Evolutionary conservation across 2,888 invertebrate genomes (phyloP), one percentile per base, ranked within the genome.

Genomic region (Acanthosoma haemorrhoidale): DNA sequence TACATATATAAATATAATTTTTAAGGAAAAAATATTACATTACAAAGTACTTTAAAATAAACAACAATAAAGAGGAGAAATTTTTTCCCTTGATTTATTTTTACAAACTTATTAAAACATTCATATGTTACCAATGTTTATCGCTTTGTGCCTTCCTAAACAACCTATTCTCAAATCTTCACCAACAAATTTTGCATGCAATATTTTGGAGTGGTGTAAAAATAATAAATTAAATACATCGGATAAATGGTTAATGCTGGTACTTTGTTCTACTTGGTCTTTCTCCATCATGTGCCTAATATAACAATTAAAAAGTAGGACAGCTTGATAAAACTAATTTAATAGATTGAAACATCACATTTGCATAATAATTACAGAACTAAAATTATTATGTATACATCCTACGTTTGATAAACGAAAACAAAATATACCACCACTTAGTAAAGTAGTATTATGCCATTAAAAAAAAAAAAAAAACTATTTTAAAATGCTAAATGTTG

Each of bases 1-100:
- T 51, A 51, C 29, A 25, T n/a, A 25, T 51, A 25, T 51, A 51
- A 51, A 51, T 51, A 51, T 51, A 51, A 51, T 51, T 51, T n/a
- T 51, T n/a, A 51, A 51, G 25, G n/a, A 29, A 51, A n/a, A 43
- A 51, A 4, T 25, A 51, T 32, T 6, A 32, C 32, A 51, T 25
- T 25, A 51, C 25, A 51, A 18, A 4, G 13, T 13, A 51, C 51
- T 25, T n/a, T 25, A 51, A 32, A 51, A 51, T n/a, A n/a, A 51
- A 25, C 21, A 51, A 51, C n/a, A 51, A 25, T 25, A 51, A 51
- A 51, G 51, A 51, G 51, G 29, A 51, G n/a, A 25, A n/a, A 51
- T 9, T 51, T 51, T 51, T 25, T 51, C 51, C 51, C 13, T n/a
- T n/a, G n/a, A n/a, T n/a, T n/a, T n/a, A 51, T 51, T 51, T 51